phyloP scores from a whole-genome alignment of 2,113 vertebrate species.

The Mobula hypostoma region DNA sequence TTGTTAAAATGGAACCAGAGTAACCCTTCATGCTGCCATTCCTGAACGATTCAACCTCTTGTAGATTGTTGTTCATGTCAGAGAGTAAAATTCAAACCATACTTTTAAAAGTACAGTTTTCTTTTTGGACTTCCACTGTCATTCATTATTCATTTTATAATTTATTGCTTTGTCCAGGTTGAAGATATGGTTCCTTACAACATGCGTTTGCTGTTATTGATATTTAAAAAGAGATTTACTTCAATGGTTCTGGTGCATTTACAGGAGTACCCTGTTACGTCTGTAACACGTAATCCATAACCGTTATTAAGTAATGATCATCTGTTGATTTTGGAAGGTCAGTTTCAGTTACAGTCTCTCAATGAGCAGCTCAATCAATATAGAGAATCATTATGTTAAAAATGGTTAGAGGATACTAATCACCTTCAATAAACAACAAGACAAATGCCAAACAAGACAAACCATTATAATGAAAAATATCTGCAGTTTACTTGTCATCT shows the following conservation, averaged over 20 bases:
- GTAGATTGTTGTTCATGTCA: background rate
- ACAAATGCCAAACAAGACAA: background rate
- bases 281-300: background rate
- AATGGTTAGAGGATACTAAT: background rate
- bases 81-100: background rate
- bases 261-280: background rate
- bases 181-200: background rate
- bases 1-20: too few species aligned
- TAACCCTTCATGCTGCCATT: background rate
- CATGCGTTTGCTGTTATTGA: background rate
- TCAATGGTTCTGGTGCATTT: background rate
- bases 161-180: background rate
- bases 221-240: background rate
- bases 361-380: too few species aligned
- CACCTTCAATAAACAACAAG: background rate
- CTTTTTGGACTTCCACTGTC: background rate
- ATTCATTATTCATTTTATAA: background rate
- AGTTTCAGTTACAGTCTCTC: background rate
- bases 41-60: background rate
- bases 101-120: background rate
- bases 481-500: background rate
- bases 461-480: background rate
- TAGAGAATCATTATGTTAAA: background rate
- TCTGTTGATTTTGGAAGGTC: background rate
- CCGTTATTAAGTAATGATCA: background rate